Evolutionary conservation across 2,797 vertebrate species (phyloP).

Genomic region (Lagodon rhomboides): DNA sequence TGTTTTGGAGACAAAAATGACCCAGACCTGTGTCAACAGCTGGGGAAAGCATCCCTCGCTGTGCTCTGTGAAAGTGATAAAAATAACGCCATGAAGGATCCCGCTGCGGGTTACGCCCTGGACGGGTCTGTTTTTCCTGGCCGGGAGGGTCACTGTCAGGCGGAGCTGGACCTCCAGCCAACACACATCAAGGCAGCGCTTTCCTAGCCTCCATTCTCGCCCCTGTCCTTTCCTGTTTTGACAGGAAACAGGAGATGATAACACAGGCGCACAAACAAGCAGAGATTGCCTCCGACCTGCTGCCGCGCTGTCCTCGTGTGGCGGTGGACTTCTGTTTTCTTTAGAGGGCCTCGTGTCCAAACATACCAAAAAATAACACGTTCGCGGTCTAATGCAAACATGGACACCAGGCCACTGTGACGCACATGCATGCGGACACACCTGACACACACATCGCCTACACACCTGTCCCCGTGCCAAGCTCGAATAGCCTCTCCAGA

Average conservation of each 20-base stretch:
- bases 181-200: conserved; percentile 85
- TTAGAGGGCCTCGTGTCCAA: conserved; percentile 65
- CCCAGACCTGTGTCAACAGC: conserved; percentile 81
- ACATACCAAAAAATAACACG: conserved; percentile 39
- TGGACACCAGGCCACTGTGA: conserved; percentile 33
- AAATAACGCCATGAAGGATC: conserved; percentile 81
- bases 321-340: conserved; percentile 69
- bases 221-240: conserved; percentile 89
- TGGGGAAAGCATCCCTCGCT: conserved; percentile 80
- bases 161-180: conserved; percentile 78
- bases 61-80: conserved; percentile 82
- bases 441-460: conserved; percentile 19
- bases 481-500: conserved; percentile 50
- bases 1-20: conserved; percentile 73
- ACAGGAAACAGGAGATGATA: conserved; percentile 88
- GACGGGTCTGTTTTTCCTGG: conserved; percentile 82
- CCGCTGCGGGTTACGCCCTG: conserved; percentile 75
- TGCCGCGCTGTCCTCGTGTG: conserved; percentile 65
- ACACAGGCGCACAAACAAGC: conserved; percentile 81
- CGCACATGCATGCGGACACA: conserved; percentile 6
- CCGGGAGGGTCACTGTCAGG: conserved; percentile 76
- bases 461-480: conserved; percentile 59
- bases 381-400: conserved; percentile 38
- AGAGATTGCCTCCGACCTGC: conserved; percentile 73
- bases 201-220: conserved; percentile 85